Conservation (phyloP, 2,797 vertebrate species). For the Yasuhikotakia modesta region DNA sequence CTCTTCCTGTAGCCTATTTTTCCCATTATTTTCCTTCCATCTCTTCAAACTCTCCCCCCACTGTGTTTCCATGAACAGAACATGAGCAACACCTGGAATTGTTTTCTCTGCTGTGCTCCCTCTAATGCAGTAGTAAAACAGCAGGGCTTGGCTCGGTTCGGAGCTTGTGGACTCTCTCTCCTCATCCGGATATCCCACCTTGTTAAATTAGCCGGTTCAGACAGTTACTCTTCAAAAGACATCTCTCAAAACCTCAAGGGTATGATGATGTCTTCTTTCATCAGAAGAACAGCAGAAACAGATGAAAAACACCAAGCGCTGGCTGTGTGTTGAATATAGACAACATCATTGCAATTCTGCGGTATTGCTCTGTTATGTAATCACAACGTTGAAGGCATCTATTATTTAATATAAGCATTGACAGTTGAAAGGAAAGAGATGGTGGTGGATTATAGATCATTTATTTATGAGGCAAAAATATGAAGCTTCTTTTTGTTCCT, state of each 20-base stretch:
- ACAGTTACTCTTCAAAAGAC: conserved; percentile 39
- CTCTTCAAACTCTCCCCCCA: conserved; percentile 36
- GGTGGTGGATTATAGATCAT: conserved; percentile 29
- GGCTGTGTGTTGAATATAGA: not conserved
- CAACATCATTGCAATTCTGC: conserved; percentile 3
- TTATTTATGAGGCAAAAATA: conserved; percentile 15
- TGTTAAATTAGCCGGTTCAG: conserved; percentile 22
- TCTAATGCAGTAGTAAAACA: conserved; percentile 31
- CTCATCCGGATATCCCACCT: conserved; percentile 4
- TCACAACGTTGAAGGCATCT: not conserved
- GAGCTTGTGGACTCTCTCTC: conserved; percentile 23
- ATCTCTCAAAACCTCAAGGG: not conserved
- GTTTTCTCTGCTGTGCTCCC: conserved; percentile 43
- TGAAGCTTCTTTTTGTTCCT: conserved; percentile 21
- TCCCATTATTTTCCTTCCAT: not conserved
- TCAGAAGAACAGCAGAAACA: not conserved
- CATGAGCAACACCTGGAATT: conserved; percentile 50
- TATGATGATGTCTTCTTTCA: conserved; percentile 6
- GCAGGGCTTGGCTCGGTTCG: conserved; percentile 23
- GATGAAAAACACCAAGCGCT: not conserved
- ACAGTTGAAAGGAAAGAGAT: conserved; percentile 33
- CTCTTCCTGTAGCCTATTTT: conserved; percentile 3
- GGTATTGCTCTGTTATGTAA: conserved; percentile 9
- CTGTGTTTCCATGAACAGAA: conserved; percentile 17
- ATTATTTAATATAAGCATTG: conserved; percentile 39